Base-by-base conservation (phyloP, 37 sponge, comb jelly and placozoan genomes). In the Beroe ovata region DNA sequence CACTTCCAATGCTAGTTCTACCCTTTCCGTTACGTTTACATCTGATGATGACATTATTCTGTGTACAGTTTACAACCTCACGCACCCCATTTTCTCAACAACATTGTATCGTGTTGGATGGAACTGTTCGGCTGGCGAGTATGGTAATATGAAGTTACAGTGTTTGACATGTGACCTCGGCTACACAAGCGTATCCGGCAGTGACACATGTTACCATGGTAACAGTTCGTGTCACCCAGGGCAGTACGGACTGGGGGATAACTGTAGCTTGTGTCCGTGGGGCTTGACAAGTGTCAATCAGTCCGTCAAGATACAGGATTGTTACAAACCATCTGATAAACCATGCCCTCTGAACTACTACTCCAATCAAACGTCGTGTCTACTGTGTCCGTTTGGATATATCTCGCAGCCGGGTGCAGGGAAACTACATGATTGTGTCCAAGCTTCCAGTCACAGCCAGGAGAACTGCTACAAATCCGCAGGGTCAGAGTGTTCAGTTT, bases 391-490 rank as follows among this genome's bases (percentile, higher is more conserved):
- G 8, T 14, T 29, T 29, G 69, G 69, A 1, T 30, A 66, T 25
- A 30, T 66, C 8, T 66, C 69, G 4, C 69, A 66, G 69, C 14
- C 36, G 32, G 69, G 69, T 8, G 69, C 69, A 66, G 69, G 32
- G 2, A 66, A 66, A 32, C 8, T 34, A 66, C 36, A 66, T 4
- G 69, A 66, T 32, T 66, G 69, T 66, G 32, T 25, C 69, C 69
- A 18, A 6, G 69, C 36, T 2, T 29, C 29, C 69, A 66, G 69
- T 37, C 29, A 30, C 35, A 34, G 69, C 34, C 69, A 34, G 36
- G 30, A 34, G 69, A 66, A 66, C 69, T 66, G 14, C 69, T 66
- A 66, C 69, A 30, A 30, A 32, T 47, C 54, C 6, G 26, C 26
- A 28, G 69, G 36, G 33, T 34, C 8, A 6, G 36, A 18, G 8